phyloP scores from a whole-genome alignment of 2,113 vertebrate species.

The Ranitomeya imitator region DNA sequence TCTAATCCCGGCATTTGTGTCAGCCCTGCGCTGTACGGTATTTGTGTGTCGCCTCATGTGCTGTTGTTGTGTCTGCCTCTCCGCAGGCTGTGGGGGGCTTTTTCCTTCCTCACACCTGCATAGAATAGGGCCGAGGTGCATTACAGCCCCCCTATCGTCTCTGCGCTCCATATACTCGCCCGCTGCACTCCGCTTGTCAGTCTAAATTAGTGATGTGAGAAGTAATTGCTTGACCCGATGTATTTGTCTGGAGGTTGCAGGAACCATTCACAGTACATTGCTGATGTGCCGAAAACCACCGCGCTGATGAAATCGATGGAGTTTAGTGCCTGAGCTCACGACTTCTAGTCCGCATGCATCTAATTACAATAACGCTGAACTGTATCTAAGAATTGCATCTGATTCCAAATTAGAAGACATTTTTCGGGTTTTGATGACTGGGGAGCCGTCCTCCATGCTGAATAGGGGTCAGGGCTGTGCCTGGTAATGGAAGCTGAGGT shows the following conservation, averaged over 20 bases:
- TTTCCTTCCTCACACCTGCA: neutral
- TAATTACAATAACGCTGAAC: neutral
- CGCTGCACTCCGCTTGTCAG: neutral
- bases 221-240: slow-evolving; percentile 22
- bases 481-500: neutral
- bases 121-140: neutral
- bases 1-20: slow-evolving; percentile 41
- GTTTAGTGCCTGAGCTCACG: neutral
- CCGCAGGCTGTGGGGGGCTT: neutral
- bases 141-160: neutral
- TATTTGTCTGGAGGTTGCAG: slow-evolving; percentile 13
- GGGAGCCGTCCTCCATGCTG: neutral
- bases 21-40: neutral
- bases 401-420: neutral
- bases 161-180: neutral
- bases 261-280: slow-evolving; percentile 1
- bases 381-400: neutral
- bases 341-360: slow-evolving; percentile 9
- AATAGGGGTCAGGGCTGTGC: neutral
- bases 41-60: neutral
- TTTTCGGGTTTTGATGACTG: neutral
- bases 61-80: slow-evolving; percentile 6
- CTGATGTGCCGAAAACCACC: neutral
- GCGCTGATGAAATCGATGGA: neutral
- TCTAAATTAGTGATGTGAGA: slow-evolving; percentile 13